Evolutionary conservation across 2,113 vertebrate genomes (phyloP).

Genomic region (Hemiscyllium ocellatum): DNA sequence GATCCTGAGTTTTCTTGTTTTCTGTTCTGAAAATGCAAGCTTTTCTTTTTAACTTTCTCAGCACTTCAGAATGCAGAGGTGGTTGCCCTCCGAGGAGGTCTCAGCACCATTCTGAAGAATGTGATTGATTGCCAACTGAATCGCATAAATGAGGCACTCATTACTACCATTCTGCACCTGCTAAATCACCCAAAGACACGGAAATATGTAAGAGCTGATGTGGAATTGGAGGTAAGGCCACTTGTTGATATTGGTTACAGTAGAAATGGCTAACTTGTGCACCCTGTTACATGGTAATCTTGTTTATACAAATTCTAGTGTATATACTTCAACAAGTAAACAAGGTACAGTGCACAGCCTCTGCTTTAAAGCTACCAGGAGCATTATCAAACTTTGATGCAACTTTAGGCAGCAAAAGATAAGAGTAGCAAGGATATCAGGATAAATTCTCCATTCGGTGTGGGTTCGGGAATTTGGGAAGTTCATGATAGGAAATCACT

Average conservation of each 20-base stretch:
- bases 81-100: constrained; percentile 86
- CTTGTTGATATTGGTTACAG: not conserved
- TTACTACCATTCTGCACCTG: constrained; percentile 93
- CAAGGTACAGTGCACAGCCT: not conserved
- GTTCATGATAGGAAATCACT: not conserved
- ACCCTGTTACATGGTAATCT: not conserved
- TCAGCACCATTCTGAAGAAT: constrained; percentile 92
- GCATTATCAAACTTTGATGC: not conserved
- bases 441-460: not conserved
- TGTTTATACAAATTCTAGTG: not conserved
- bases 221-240: constrained; percentile 82
- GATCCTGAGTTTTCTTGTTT: not conserved
- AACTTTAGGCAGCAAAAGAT: not conserved
- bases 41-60: constrained; percentile 43
- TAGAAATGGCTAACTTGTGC: not conserved
- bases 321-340: not conserved
- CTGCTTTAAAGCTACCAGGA: not conserved
- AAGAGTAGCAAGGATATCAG: no score
- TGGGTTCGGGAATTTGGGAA: not conserved
- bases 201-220: constrained; percentile 86
- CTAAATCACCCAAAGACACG: constrained; percentile 96
- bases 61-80: constrained; percentile 95
- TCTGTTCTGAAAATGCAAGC: not conserved
- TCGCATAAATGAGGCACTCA: constrained; percentile 94
- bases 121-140: constrained; percentile 96